These are phyloP conservation scores for Calephelis virginiensis DNA, from an alignment of 1,140 invertebrate species.

Conservation along the genomic window DNA sequence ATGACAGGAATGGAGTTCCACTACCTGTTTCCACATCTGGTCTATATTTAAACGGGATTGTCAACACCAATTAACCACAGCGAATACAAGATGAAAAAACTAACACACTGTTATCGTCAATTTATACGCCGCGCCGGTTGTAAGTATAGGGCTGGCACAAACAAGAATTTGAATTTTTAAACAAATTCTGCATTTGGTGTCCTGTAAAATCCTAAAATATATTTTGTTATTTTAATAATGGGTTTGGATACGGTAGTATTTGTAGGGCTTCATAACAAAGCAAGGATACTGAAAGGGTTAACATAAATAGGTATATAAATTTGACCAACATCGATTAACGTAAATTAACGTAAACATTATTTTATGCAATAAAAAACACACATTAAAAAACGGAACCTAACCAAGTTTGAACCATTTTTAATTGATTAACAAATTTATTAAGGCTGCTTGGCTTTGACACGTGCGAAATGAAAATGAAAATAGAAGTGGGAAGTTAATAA, in stretches of 20 bases:
- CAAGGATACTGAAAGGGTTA: too few species aligned
- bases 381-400: too few species aligned
- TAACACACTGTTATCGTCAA: constrained; percentile 5
- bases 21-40: constrained; percentile 10
- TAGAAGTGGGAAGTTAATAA: too few species aligned
- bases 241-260: background rate
- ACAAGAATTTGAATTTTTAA: background rate
- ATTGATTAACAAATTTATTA: too few species aligned
- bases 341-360: too few species aligned
- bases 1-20: background rate
- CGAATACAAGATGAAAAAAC: background rate
- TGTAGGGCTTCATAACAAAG: too few species aligned
- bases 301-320: too few species aligned
- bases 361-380: too few species aligned
- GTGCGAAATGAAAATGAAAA: too few species aligned
- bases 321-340: too few species aligned
- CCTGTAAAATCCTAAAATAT: background rate
- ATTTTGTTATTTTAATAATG: background rate
- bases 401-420: too few species aligned
- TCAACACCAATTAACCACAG: constrained; percentile 11
- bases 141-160: background rate
- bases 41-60: constrained; percentile 15
- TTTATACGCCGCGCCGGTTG: background rate
- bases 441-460: too few species aligned
- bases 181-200: background rate